These are phyloP conservation scores for Hipposideros armiger DNA, from an alignment of 2,113 vertebrate species.

Conservation along the genomic window DNA sequence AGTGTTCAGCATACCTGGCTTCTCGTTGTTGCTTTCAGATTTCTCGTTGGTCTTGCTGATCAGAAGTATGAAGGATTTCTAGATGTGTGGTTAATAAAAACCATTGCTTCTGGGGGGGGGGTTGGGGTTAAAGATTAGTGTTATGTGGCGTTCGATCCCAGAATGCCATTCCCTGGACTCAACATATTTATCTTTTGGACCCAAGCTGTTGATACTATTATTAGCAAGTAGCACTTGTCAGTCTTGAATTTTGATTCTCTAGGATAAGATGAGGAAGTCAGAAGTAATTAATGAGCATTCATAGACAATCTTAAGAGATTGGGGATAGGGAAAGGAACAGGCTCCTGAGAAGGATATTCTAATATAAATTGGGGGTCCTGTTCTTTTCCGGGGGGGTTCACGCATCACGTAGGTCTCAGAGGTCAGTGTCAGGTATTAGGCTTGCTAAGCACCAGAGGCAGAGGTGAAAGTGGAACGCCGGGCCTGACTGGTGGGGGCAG, in stretches of 20 bases:
- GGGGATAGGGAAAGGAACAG: neutral
- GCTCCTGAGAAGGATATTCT: neutral
- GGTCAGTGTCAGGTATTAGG: neutral
- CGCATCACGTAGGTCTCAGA: too few relatives aligned
- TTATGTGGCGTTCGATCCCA: neutral
- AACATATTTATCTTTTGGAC: neutral
- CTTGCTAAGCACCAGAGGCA: too few relatives aligned
- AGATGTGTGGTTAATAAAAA: neutral
- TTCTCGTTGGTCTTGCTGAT: neutral
- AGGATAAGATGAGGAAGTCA: neutral
- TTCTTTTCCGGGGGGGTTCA: neutral
- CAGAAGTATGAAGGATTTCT: neutral
- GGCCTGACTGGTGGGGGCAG: neutral
- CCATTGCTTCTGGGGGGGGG: neutral
- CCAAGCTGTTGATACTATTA: too few relatives aligned
- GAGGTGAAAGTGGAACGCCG: neutral
- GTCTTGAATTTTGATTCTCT: neutral
- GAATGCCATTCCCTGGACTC: neutral
- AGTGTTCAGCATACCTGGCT: conserved; percentile 75
- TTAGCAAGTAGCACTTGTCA: neutral
- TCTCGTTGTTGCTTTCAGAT: conserved; percentile 44
- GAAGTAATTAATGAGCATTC: neutral
- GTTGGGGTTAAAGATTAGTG: neutral
- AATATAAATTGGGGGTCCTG: rapidly evolving
- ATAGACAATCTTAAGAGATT: neutral